A percentile compares a stretch with the other conserved stretches of the same genome.
Conservation (phyloP, 2,797 vertebrate genomes). For the Coregonus suidteri region DNA sequence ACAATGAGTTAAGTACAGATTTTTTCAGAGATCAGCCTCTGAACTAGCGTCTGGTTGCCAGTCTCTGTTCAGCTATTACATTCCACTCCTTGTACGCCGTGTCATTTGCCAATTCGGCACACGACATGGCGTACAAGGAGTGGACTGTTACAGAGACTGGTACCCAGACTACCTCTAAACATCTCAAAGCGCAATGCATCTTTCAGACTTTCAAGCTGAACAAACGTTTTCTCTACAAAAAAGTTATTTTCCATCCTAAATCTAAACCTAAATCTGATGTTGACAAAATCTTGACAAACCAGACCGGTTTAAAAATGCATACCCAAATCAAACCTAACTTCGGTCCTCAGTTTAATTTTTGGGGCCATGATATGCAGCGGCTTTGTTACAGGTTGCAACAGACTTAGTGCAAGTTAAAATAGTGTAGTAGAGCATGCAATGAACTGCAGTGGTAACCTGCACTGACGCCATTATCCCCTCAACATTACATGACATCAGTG, state of each 20-base stretch:
- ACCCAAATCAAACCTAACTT: not conserved
- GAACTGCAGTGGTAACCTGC: slow-evolving; percentile 68
- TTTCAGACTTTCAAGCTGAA: slow-evolving; percentile 56
- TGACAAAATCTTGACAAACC: slow-evolving; percentile 2
- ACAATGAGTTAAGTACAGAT: slow-evolving; percentile 40
- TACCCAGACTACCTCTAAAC: slow-evolving; percentile 36
- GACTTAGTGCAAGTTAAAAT: slow-evolving; percentile 72
- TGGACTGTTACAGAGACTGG: too few relatives aligned
- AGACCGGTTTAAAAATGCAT: slow-evolving; percentile 16
- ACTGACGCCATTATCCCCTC: slow-evolving; percentile 32
- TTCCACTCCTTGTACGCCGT: too few relatives aligned
- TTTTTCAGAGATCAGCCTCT: slow-evolving; percentile 41
- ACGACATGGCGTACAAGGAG: too few relatives aligned
- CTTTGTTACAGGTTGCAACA: slow-evolving; percentile 73
- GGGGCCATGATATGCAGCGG: slow-evolving; percentile 69
- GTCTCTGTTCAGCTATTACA: too few relatives aligned
- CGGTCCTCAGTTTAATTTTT: slow-evolving; percentile 30
- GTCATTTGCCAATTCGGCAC: too few relatives aligned
- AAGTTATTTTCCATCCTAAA: slow-evolving; percentile 35
- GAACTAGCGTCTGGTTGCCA: too few relatives aligned
- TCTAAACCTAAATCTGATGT: slow-evolving; percentile 28
- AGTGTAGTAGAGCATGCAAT: slow-evolving; percentile 72
- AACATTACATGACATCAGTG: slow-evolving; percentile 52
- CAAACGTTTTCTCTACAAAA: slow-evolving; percentile 43
- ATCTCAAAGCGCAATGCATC: slow-evolving; percentile 60